Evolutionary conservation across 2,888 invertebrate genomes (phyloP).

Genomic region (Bruchidius siliquastri): DNA sequence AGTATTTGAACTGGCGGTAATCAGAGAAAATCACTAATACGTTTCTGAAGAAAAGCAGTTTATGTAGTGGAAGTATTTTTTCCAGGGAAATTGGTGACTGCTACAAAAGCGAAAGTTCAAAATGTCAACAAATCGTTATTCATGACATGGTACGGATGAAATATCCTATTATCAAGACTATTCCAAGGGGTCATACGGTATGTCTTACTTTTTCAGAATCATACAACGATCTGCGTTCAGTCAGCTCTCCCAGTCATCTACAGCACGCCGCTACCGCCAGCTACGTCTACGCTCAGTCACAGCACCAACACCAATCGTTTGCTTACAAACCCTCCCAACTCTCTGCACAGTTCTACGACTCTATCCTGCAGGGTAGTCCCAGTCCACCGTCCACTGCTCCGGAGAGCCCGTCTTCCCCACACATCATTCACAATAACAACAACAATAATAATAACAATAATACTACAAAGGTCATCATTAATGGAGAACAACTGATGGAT

Average conservation of each 20-base stretch:
- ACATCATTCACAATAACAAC: constrained; percentile 34
- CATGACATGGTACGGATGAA: too few species aligned
- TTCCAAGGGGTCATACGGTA: too few species aligned
- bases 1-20: too few species aligned
- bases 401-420: constrained; percentile 41
- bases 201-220: constrained; percentile 32
- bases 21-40: too few species aligned
- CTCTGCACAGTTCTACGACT: constrained; percentile 34
- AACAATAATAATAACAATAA: constrained; percentile 32
- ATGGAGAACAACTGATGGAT: constrained; percentile 35
- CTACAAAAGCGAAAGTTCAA: too few species aligned
- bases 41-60: too few species aligned
- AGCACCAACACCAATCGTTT: constrained; percentile 16
- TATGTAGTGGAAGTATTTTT: too few species aligned
- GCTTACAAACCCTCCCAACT: constrained; percentile 28
- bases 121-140: too few species aligned
- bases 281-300: constrained; percentile 30
- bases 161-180: too few species aligned
- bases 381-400: constrained; percentile 36
- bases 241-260: constrained; percentile 32
- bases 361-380: constrained; percentile 37
- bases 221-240: constrained; percentile 35
- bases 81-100: too few species aligned
- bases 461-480: constrained; percentile 39
- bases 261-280: constrained; percentile 32